phyloP scores from a whole-genome alignment of 2,797 vertebrate genomes.

The Tokudaia muenninki region DNA sequence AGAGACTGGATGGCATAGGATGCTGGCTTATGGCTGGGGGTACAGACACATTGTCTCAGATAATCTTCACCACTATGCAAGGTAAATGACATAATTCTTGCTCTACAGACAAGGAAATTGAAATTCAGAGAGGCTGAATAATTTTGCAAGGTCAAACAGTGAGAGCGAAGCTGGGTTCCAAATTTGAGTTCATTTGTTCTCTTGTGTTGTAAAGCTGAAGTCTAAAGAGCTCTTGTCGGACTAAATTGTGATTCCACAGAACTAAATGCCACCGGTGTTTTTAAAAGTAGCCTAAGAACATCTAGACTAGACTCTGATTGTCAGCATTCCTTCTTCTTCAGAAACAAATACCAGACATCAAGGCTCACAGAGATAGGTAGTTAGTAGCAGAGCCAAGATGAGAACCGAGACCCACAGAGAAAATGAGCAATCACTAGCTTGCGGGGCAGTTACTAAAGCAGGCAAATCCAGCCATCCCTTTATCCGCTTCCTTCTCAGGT shows the following conservation, averaged over 20 bases:
- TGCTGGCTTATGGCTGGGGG: background rate
- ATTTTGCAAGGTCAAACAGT: constrained; percentile 27
- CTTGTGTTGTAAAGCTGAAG: constrained; percentile 7
- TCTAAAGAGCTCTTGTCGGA: background rate
- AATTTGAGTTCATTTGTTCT: background rate
- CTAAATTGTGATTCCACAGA: background rate
- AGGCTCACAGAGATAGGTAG: background rate
- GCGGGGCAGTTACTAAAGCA: background rate
- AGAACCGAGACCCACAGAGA: background rate
- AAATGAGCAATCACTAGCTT: background rate
- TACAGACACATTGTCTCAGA: background rate
- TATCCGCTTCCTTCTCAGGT: constrained; percentile 9
- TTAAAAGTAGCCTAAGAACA: background rate
- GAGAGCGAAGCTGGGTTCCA: background rate
- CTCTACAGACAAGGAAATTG: constrained; percentile 24
- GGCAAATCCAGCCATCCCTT: background rate
- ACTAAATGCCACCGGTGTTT: background rate
- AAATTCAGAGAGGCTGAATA: constrained; percentile 38
- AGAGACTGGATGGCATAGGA: background rate
- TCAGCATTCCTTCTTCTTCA: constrained; percentile 10
- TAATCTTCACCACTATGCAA: background rate
- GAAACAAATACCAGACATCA: background rate
- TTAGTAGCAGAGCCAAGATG: background rate
- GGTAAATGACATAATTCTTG: constrained; percentile 13
- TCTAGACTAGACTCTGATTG: background rate